Evolutionary conservation across 2,888 invertebrate genomes (phyloP).

Genomic region (Seira sanloemensis): DNA sequence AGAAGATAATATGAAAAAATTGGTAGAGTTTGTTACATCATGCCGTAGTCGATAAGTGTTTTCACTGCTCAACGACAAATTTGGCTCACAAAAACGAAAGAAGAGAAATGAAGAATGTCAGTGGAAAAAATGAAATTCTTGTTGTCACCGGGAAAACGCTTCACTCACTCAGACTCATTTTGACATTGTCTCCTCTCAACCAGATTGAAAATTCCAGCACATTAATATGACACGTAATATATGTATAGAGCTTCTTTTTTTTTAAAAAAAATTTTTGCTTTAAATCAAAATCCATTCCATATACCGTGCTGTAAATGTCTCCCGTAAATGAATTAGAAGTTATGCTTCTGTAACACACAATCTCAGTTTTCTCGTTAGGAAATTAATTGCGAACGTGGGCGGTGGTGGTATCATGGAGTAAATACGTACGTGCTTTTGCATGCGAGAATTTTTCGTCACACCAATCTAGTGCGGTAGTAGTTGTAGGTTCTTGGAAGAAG

Average conservation of each 20-base stretch:
- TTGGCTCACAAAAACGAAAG: background rate
- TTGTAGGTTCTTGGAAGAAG: too few relatives aligned
- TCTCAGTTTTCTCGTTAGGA: background rate
- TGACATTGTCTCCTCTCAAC: conserved; percentile 31
- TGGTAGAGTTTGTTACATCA: conserved; percentile 31
- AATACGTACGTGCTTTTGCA: too few relatives aligned
- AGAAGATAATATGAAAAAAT: conserved; percentile 3
- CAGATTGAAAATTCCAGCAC: background rate
- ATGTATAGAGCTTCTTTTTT: too few relatives aligned
- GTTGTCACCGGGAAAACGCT: conserved; percentile 44
- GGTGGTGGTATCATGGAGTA: too few relatives aligned
- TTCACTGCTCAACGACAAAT: background rate
- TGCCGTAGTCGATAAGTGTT: conserved; percentile 14
- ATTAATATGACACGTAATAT: too few relatives aligned
- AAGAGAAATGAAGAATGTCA: conserved; percentile 37
- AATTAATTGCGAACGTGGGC: background rate
- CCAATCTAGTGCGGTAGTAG: too few relatives aligned
- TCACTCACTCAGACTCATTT: conserved; percentile 44
- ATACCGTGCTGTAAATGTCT: too few relatives aligned
- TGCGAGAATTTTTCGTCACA: too few relatives aligned
- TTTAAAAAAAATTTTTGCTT: too few relatives aligned
- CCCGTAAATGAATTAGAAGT: too few relatives aligned
- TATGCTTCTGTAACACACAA: too few relatives aligned
- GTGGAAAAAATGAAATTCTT: conserved; percentile 49
- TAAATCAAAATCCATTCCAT: too few relatives aligned